Evolutionary conservation across 1,140 invertebrate species (phyloP).

Genomic region (Aphidius gifuensis): DNA sequence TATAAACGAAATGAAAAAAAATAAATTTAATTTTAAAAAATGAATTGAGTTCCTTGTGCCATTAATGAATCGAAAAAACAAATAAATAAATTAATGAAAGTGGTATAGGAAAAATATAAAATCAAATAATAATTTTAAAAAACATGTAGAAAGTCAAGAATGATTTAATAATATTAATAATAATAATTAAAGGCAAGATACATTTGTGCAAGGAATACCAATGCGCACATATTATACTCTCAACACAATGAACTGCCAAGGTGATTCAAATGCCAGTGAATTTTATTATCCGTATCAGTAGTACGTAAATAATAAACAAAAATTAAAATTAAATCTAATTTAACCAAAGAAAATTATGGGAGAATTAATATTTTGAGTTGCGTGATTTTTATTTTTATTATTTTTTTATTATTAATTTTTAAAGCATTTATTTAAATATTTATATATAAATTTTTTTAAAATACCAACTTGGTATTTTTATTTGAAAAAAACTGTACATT

Average conservation of each 20-base stretch:
- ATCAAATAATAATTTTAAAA: too few species aligned
- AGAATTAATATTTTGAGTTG: constrained; percentile 47
- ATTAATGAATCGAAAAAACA: constrained; percentile 5
- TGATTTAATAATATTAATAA: constrained; percentile 18
- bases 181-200: constrained; percentile 21
- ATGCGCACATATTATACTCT: constrained; percentile 46
- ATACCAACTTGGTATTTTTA: background rate
- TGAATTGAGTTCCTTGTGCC: constrained; percentile 22
- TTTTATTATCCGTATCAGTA: constrained; percentile 56
- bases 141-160: constrained; percentile 10
- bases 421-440: background rate
- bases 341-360: constrained; percentile 3
- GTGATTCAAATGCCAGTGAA: constrained; percentile 56
- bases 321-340: constrained; percentile 8
- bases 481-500: background rate
- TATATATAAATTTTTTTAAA: too few species aligned
- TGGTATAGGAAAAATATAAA: background rate
- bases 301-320: constrained; percentile 41
- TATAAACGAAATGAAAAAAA: background rate
- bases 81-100: background rate
- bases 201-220: constrained; percentile 30
- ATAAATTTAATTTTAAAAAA: constrained; percentile 2
- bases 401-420: background rate
- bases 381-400: constrained; percentile 24
- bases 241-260: constrained; percentile 54